Evolutionary conservation across 2,888 invertebrate species (phyloP), one percentile per base, ranked within the genome.

Genomic region (Sialis fuliginosa): DNA sequence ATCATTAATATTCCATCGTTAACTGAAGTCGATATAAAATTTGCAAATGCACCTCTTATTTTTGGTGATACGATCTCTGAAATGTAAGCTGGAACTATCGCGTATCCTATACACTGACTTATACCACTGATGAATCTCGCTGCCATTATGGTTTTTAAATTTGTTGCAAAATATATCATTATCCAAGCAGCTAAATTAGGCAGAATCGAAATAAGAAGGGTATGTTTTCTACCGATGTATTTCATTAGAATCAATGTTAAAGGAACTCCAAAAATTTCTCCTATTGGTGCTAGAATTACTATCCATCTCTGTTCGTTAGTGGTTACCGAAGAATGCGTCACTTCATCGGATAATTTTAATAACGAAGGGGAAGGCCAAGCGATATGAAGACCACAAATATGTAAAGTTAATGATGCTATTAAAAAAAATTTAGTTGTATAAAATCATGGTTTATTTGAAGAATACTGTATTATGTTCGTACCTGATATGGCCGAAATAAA

Each of bases 31-130:
- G 76, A 72, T 54, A 73, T 71, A 52, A 74, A 70, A 30, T 75
- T 73, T n/a, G 78, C 77, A 47, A 79, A 67, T 46, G 75, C 67
- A 39, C 77, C 78, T 31, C 78, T 60, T 9, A 73, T 64, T 13
- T 68, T 65, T 39, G 71, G 69, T 44, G 74, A 70, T 0, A 76
- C 67, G 33, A 75, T 73, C 59, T 78, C 79, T 1, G 71, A 72
- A n/a, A 77, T 63, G 56, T 77, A 79, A 55, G 76, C 69, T 0
- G 76, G 74, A 1, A 69, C 66, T 1, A 68, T 67, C 6, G 63
- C 63, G 52, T 61, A 64, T 1, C 56, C 54, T 1, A 60, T 52
- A 2, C 64, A 64, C 47, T 56, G 77, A 1, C 77, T 75, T 8
- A 79, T 59, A 0, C 80, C 80, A 34, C 75, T 75, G 57, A 79